Evolutionary conservation across 2,888 invertebrate species (phyloP), one percentile per base, ranked within the genome.

Genomic region (Agrilus cyanescens): DNA sequence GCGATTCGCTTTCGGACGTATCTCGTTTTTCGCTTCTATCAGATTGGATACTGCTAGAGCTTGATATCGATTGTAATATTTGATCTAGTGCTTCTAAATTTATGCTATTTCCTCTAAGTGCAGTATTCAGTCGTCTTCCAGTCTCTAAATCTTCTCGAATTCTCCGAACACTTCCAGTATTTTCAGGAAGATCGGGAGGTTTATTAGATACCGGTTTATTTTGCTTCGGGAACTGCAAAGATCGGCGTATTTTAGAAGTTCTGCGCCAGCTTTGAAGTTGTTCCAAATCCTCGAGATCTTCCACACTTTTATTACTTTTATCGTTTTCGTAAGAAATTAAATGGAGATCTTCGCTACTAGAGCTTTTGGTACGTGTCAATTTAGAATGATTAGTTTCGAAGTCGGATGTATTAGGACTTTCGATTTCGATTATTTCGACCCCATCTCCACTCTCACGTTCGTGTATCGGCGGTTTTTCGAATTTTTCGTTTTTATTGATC

Each of bases 191-290:
- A 50, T 66, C 63, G 25, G 51, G 38, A 4, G 57, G 56, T 47
- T 56, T 59, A 10, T 45, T 45, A n/a, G 47, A 40, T 16, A 46
- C 32, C 6, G 50, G 13, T 41, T 54, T 57, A 35, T 53, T 58
- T 44, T 57, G 54, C 55, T 77, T 78, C 5, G 80, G 76, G 59
- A 80, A 78, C 56, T 84, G 80, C 50, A 84, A 67, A 4, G 82
- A 81, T 46, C 76, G 70, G 35, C 80, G 72, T 45, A 75, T 66
- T 53, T 75, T 75, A 12, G 80, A 80, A 38, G 78, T 75, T 50
- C 81, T 72, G 40, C 72, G 66, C 79, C 84, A 83, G 57, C 75
- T 78, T 45, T 62, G 58, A 12, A 64, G 49, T 29, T 66, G 58
- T 38, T 62, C 60, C n/a, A 59, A 47, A 45, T 66, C 65, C 38